Percentiles rank a stretch among this genome's conserved stretches.
Conservation (phyloP, 2,888 invertebrate species). For the Orchesellides sinensis region DNA sequence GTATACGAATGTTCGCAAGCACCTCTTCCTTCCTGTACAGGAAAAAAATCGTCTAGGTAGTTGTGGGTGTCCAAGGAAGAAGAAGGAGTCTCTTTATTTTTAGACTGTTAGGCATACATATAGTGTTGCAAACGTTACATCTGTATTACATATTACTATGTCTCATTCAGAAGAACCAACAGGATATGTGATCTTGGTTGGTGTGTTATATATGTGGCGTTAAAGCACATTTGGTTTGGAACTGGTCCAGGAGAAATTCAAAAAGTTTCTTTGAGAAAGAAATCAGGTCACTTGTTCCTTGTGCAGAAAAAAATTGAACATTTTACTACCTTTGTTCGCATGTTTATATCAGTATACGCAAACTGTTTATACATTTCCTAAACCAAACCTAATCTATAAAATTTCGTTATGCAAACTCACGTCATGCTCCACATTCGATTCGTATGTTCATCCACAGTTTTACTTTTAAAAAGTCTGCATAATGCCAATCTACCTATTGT, state of each 20-base stretch:
- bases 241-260: slow-evolving; percentile 43
- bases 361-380: neutral
- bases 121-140: neutral
- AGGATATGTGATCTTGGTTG: neutral
- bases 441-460: neutral
- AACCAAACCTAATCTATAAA: neutral
- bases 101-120: slow-evolving; percentile 17
- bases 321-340: no score
- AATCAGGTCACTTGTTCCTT: slow-evolving; percentile 65
- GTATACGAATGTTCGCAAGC: neutral
- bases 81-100: slow-evolving; percentile 46
- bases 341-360: no score
- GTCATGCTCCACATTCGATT: slow-evolving; percentile 10
- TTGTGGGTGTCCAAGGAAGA: slow-evolving; percentile 52
- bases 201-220: slow-evolving; percentile 2
- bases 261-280: slow-evolving; percentile 36
- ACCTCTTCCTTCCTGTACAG: no score
- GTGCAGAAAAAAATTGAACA: neutral
- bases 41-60: slow-evolving; percentile 5
- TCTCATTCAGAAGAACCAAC: neutral
- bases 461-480: neutral
- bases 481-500: neutral
- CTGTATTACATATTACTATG: neutral
- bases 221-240: slow-evolving; percentile 47
- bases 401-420: slow-evolving; percentile 23